Base-by-base conservation (phyloP, 2,113 vertebrate genomes). In the Ptilonorhynchus violaceus region DNA sequence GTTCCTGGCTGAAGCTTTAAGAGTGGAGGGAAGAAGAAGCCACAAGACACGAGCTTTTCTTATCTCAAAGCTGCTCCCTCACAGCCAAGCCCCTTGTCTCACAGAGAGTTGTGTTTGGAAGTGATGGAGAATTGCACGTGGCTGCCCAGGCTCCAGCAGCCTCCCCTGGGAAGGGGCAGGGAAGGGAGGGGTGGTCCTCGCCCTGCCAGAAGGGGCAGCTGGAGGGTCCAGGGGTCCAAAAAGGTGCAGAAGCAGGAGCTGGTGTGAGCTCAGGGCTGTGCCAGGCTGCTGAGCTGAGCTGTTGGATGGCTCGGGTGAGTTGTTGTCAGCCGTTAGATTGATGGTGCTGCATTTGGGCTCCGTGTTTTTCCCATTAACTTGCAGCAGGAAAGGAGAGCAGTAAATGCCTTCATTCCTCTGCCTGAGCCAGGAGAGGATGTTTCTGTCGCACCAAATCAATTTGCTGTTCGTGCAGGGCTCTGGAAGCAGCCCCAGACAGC, bases 351-450 rank as follows among this genome's bases (percentile, higher is more conserved):
- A 0, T 35, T 86, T 7, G 10, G 11, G 68, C 28, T 58, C 49
- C 3, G 1, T 88, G 86, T 33, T 95, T 88, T 91, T 77, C 50
- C 27, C 93, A 90, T 96, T 50, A 91, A 41, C 52, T 52, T 27
- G 6, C 52, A n/a, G 33, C 59, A 59, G 83, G 83, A 62, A 87
- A 62, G 13, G 59, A 77, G 63, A 49, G 62, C 67, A 88, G 46
- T 21, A 6, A 83, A 73, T 25, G 75, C 58, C 30, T 95, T 88
- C 92, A 19, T 92, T 95, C 95, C 82, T 89, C 37, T 47, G 35
- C 53, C 92, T 5, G 41, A 42, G 95, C 91, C 91, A 94, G 81
- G 62, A 64, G 69, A 78, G 85, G 85, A 89, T 78, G 74, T 79
- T 94, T 81, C 69, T 85, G 80, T 7, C 28, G 50, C 86, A 23